Evolutionary conservation across 1,140 invertebrate genomes (phyloP).

Genomic region (Dinoponera quadriceps): DNA sequence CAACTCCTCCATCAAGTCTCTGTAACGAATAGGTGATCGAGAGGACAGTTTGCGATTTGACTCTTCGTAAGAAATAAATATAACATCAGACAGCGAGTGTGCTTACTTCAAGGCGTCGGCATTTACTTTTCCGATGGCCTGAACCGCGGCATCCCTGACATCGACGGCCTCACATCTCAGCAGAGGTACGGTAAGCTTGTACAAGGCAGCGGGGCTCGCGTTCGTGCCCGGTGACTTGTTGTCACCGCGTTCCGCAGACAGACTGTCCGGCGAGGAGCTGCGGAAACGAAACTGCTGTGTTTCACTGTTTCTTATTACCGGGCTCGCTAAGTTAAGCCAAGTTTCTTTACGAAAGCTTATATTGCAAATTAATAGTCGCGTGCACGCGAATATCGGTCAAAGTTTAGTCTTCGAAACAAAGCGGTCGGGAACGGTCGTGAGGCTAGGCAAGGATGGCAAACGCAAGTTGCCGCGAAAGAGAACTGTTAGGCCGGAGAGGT

Average conservation of each 20-base stretch:
- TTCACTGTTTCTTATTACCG: conserved; percentile 12
- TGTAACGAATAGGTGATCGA: conserved; percentile 80
- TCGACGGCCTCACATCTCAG: conserved; percentile 96
- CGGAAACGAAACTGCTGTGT: conserved; percentile 65
- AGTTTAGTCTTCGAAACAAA: conserved; percentile 59
- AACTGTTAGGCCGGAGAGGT: conserved; percentile 54
- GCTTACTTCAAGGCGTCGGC: conserved; percentile 95
- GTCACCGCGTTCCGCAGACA: conserved; percentile 92
- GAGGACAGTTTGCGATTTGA: not conserved
- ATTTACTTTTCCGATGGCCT: conserved; percentile 97
- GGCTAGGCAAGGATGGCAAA: conserved; percentile 57
- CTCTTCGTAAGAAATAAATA: not conserved
- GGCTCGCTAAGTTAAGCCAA: not conserved
- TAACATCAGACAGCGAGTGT: not conserved
- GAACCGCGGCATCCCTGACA: conserved; percentile 96
- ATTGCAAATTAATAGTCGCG: conserved; percentile 37
- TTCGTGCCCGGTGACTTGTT: conserved; percentile 87
- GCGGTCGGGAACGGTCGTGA: conserved; percentile 74
- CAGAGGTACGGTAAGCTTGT: conserved; percentile 96
- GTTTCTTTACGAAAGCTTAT: not conserved
- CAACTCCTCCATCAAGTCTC: conserved; percentile 98
- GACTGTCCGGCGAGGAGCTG: conserved; percentile 94
- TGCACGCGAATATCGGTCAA: conserved; percentile 2
- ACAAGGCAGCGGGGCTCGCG: conserved; percentile 93
- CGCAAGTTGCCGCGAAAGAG: conserved; percentile 44